Percentiles rank a stretch among this genome's conserved stretches.
Evolutionary conservation across 2,113 vertebrate species (phyloP).

Genomic region (Triplophysa dalaica): DNA sequence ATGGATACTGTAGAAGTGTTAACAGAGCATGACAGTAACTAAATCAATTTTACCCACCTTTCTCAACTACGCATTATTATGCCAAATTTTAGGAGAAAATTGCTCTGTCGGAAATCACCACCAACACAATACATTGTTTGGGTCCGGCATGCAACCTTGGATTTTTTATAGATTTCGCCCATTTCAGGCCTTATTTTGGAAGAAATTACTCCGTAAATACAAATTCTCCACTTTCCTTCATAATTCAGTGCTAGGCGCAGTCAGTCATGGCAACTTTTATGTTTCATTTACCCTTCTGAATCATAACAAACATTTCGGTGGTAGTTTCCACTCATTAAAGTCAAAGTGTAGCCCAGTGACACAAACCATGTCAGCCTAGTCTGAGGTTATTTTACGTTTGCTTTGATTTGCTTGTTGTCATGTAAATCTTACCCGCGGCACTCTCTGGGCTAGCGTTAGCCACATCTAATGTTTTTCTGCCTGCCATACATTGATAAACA

Average conservation of each 20-base stretch:
- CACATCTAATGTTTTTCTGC: constrained; percentile 46
- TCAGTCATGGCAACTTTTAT: neutral
- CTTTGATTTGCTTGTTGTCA: constrained; percentile 39
- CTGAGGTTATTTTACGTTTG: constrained; percentile 39
- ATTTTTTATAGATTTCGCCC: neutral
- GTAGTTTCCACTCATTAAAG: neutral
- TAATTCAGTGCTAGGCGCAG: neutral
- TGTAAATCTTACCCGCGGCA: constrained; percentile 20
- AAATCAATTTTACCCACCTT: neutral
- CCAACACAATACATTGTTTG: neutral
- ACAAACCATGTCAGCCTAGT: neutral
- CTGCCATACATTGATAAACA: constrained; percentile 53
- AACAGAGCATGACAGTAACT: neutral
- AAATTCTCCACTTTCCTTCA: neutral
- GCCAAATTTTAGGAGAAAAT: constrained; percentile 8
- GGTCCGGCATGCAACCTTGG: neutral
- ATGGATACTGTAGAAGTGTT: constrained; percentile 9
- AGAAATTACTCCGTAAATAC: neutral
- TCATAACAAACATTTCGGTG: neutral
- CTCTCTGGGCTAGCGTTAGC: constrained; percentile 2
- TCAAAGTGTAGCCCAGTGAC: neutral
- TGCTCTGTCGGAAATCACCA: constrained; percentile 10
- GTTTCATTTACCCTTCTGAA: neutral
- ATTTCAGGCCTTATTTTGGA: neutral
- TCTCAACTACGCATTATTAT: constrained; percentile 3